Base-by-base conservation (phyloP, 2,797 vertebrate species). In the Delichon dasypus region DNA sequence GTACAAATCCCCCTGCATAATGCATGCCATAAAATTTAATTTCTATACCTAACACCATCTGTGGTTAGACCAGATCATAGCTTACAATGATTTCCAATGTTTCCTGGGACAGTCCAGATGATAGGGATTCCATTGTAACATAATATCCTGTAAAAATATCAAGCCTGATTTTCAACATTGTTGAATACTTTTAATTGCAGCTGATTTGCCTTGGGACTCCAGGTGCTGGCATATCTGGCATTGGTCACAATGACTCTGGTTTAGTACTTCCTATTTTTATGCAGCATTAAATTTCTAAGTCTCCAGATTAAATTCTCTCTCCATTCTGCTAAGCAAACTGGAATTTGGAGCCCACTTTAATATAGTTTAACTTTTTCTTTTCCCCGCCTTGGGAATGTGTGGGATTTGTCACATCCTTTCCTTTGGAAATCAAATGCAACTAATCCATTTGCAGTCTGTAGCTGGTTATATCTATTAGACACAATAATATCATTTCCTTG, bases 81-180 rank as follows among this genome's bases (percentile, higher is more conserved):
- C 3, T 88, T 66, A 32, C 4, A 34, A 12, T 0, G 7, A 16
- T 42, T 71, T 26, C 34, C 51, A 61, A 0, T 1, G 1, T 60
- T 89, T 73, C 68, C 62, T 76, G 40, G 78, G 64, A 42, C 26
- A 78, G 11, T 51, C 29, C 57, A 75, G 34, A 50, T 0, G 1
- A 71, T 10, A 53, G 13, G 27, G 21, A 53, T 64, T 64, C 29
- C 40, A 26, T 5, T 84, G 54, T 17, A 74, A 72, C 7, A 44
- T 51, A 83, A 74, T 15, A 16, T 36, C 16, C 36, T 51, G 30
- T 51, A 71, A 74, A 73, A 83, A 57, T 16, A 60, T 4, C 2
- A 2, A 90, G 32, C 19, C 29, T 0, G 3, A 53, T 75, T 88
- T 88, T 72, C 62, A 68, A 3, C 34, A 54, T 58, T 72, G 58